A percentile compares a stretch with the other conserved stretches of the same genome.
These are phyloP conservation scores for Coenonympha glycerion DNA, from an alignment of 2,888 invertebrate genomes.

Conservation along the genomic window DNA sequence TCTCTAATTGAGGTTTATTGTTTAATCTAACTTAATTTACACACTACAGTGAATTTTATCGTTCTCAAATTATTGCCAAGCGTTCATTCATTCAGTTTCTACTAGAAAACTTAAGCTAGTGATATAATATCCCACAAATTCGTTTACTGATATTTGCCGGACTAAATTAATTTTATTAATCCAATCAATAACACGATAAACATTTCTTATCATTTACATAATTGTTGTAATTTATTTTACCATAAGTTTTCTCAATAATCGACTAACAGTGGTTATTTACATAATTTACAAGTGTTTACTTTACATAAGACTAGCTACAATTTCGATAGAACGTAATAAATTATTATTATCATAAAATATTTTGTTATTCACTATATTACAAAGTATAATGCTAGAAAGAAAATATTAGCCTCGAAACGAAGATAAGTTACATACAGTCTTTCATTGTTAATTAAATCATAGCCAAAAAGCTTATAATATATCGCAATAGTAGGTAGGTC, in stretches of 20 bases:
- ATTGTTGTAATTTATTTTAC: conserved; percentile 42
- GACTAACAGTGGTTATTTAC: conserved; percentile 42
- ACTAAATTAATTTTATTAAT: conserved; percentile 65
- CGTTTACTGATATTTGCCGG: conserved; percentile 70
- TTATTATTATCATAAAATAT: conserved; percentile 33
- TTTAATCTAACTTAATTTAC: conserved; percentile 28
- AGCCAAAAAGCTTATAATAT: conserved; percentile 18
- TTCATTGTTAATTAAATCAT: conserved; percentile 17
- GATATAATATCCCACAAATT: conserved; percentile 71
- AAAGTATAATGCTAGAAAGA: conserved; percentile 12
- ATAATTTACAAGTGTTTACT: conserved; percentile 35
- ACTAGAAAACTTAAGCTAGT: conserved; percentile 59
- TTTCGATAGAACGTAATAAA: conserved; percentile 41
- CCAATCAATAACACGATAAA: conserved; percentile 59
- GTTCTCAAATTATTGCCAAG: conserved; percentile 69
- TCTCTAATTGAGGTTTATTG: conserved; percentile 14
- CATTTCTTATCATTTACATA: conserved; percentile 41
- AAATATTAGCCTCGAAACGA: conserved; percentile 28
- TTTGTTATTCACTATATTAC: conserved; percentile 30
- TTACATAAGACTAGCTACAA: conserved; percentile 66
- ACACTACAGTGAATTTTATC: conserved; percentile 37
- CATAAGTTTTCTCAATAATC: conserved; percentile 23
- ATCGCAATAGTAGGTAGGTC: conserved; percentile 14
- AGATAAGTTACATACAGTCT: conserved; percentile 18
- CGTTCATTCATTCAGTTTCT: conserved; percentile 55